Evolutionary conservation across 2,888 invertebrate species (phyloP), one percentile per base, ranked within the genome.

Genomic region (Catocala fraxini): DNA sequence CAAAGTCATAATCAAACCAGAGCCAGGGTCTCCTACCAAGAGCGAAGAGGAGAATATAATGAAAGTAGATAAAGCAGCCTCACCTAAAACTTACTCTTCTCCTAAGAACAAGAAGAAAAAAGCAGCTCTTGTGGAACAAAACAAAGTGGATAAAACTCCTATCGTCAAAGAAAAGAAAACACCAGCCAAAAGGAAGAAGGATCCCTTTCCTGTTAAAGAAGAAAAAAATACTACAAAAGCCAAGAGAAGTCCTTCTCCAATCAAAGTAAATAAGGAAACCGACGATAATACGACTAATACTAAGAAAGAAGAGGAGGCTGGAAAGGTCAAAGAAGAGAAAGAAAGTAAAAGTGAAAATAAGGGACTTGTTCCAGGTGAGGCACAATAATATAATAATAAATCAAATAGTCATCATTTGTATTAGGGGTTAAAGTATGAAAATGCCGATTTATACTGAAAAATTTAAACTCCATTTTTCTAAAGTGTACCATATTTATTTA

Each of bases 61-160:
- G 0, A 86, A 90, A 71, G 48, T 82, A 48, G 86, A 86, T 64
- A 85, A 83, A 55, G 68, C 56, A 43, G 66, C 68, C 33, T 64
- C 79, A 34, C 84, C 84, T 4, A 90, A 89, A 77, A 88, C 87
- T 6, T 88, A 91, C 68, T 79, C 80, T 45, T 89, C 90, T 5
- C 87, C 90, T 0, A 89, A 89, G 67, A 81, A 62, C 56, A 88
- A 88, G 59, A 87, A 86, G 60, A 70, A 66, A 51, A 67, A 67
- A 48, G 48, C 64, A 11, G 33, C 13, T 0, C 64, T 66, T 2
- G 56, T 45, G 6, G 65, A 68, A 59, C 10, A 15, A 0, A 73
- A 70, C 42, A 34, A 6, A 0, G 43, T 33, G n/a, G 42, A 46
- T 0, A 61, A 57, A 34, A 56, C 10, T 34, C 34, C 51, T n/a